Evolutionary conservation across 2,113 vertebrate genomes (phyloP), one percentile per base, ranked within the genome.

Genomic region (Psettodes erumei): DNA sequence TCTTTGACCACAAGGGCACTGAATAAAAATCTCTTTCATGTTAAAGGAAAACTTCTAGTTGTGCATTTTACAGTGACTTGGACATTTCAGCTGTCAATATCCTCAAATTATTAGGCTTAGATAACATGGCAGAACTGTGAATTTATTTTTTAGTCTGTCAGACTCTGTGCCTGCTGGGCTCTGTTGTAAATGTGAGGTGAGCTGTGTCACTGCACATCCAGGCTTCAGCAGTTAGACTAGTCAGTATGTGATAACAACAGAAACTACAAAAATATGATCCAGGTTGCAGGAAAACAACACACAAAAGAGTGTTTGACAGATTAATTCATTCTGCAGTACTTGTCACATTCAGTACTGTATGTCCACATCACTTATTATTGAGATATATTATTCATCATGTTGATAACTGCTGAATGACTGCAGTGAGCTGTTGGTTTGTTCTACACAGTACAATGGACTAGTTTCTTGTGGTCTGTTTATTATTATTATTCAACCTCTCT

Each of bases 401-500:
- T n/a, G 11, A 33, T 30, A 6, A 38, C 47, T 61, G 38, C 33
- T 58, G 45, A n/a, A n/a, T 63, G 56, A 42, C 40, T 18, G 15
- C 40, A 40, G 16, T 18, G 0, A 53, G 50, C 27, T 63, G 25
- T 33, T 58, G n/a, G n/a, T 61, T 55, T 73, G 6, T 12, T 59
- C 37, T 35, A 38, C 27, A 50, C 16, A 55, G 12, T 16, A 16
- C 19, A 72, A 35, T 45, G 28, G 21, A 37, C 32, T 30, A 11
- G 0, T 37, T 42, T 23, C 21, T 53, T 28, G 40, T 28, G 56
- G 27, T 71, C 47, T 23, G 9, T 63, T 76, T 9, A 19, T 53
- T 33, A n/a, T 68, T 55, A 23, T 73, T 58, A 32, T 68, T 58
- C 62, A 8, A 80, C 35, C 56, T 69, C 25, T 66, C 58, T 61